These are phyloP conservation scores for Caenorhabditis brenneri DNA, from an alignment of 1,140 invertebrate genomes.

Conservation along the genomic window DNA sequence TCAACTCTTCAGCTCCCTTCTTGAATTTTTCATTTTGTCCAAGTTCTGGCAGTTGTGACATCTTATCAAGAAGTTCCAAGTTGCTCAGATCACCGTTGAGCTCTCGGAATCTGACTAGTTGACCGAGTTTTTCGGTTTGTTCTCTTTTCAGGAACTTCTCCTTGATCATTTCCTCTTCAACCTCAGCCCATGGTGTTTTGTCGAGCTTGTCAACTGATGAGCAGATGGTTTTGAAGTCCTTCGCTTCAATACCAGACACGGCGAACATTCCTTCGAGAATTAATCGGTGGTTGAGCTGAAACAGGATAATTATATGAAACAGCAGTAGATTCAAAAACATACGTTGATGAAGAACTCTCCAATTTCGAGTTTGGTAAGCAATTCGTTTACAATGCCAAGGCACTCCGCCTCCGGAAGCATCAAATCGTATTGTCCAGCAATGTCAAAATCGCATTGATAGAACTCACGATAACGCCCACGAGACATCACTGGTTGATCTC, in stretches of 20 bases:
- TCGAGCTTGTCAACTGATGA: conserved; percentile 99
- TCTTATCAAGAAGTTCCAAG: conserved; percentile 81
- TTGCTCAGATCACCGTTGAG: conserved; percentile 77
- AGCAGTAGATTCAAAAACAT: too few species aligned
- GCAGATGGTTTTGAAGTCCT: conserved; percentile 90
- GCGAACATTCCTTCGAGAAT: conserved; percentile 96
- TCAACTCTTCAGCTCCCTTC: conserved; percentile 79
- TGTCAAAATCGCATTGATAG: conserved; percentile 99
- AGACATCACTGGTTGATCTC: conserved; percentile 96
- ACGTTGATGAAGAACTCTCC: conserved; percentile 89
- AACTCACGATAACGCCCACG: conserved; percentile 95
- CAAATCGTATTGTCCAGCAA: conserved; percentile 90
- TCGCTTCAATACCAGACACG: conserved; percentile 86
- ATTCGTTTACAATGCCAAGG: conserved; percentile 87
- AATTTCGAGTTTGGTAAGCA: conserved; percentile 82
- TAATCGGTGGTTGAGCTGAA: conserved; percentile 83
- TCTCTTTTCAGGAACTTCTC: conserved; percentile 84
- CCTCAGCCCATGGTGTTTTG: conserved; percentile 91
- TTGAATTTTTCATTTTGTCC: conserved; percentile 73
- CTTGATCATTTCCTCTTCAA: conserved; percentile 88
- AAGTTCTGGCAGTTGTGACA: conserved; percentile 74
- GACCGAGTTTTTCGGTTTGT: conserved; percentile 87
- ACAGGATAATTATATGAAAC: neutral
- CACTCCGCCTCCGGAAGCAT: conserved; percentile 98
- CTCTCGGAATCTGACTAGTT: conserved; percentile 78